A percentile compares a stretch with the other conserved stretches of the same genome.
Evolutionary conservation across 2,797 vertebrate species (phyloP).

Genomic region (Hoplostethus mediterraneus): DNA sequence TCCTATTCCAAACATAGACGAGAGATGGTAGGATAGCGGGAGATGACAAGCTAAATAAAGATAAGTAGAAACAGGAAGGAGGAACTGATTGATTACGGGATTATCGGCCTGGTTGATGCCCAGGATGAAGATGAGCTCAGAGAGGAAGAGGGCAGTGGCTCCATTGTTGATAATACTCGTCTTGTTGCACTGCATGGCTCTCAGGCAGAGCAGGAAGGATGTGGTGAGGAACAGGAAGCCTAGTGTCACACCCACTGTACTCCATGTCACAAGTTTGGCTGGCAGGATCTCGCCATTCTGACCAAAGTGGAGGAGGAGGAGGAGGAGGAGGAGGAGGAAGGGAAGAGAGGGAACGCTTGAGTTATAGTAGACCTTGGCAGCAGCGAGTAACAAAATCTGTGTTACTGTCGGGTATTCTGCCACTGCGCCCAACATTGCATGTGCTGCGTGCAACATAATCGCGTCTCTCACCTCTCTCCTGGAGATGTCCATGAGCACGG

Average conservation of each 20-base stretch:
- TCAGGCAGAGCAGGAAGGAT: conserved; percentile 87
- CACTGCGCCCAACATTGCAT: too few species aligned
- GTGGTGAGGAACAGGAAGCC: conserved; percentile 90
- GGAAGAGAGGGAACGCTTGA: neutral
- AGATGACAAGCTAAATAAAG: neutral
- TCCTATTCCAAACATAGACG: conserved; percentile 1
- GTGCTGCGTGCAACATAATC: too few species aligned
- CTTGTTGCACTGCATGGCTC: conserved; percentile 89
- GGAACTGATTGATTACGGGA: conserved; percentile 77
- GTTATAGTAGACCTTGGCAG: neutral
- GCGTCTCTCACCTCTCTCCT: conserved; percentile 88
- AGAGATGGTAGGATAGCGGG: neutral
- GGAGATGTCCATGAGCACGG: conserved; percentile 96
- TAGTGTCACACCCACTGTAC: conserved; percentile 89
- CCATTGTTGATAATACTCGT: conserved; percentile 92
- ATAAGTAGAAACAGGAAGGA: neutral
- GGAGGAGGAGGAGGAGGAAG: neutral
- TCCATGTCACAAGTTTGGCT: conserved; percentile 90
- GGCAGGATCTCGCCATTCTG: conserved; percentile 97
- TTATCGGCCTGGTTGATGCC: conserved; percentile 96
- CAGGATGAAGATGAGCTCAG: conserved; percentile 92
- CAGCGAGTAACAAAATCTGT: too few species aligned
- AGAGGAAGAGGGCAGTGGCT: conserved; percentile 87
- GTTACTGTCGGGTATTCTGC: too few species aligned
- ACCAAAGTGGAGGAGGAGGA: neutral